Base-by-base conservation (phyloP, 2,888 invertebrate genomes). In the Dryobota labecula region DNA sequence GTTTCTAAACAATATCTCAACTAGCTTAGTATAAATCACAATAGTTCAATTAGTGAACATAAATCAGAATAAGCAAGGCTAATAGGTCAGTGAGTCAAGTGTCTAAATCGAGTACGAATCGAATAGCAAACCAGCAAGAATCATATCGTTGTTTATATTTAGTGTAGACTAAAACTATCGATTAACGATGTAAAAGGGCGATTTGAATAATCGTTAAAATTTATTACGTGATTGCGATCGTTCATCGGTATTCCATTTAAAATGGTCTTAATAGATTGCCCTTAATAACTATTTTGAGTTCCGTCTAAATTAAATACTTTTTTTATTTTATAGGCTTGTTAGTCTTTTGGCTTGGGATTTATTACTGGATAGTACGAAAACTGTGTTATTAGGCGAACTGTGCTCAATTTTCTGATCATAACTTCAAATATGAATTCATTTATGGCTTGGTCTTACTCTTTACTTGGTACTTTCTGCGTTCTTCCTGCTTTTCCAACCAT, bases 61-160 rank as follows among this genome's bases (percentile, higher is more conserved):
- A 83, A 85, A 87, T 86, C 84, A 83, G 82, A 87, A 83, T 82
- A 71, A 74, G 76, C 82, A 84, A 86, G 86, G 83, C 83, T 84
- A 86, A 80, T 82, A 86, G 90, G 87, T 86, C 84, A 91, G 86
- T 89, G 77, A 90, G 88, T 84, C 90, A 89, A 88, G 80, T 80
- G 78, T 72, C 77, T 82, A 80, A 87, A 88, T 85, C 77, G 81
- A 87, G 71, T 81, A 84, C 72, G 81, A 86, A 81, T 82, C 71
- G 68, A 80, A 78, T 75, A 74, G 68, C 62, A 36, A 78, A 75
- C 63, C 61, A 70, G 58, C 77, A 70, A 65, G 73, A 74, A 80
- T 78, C 77, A 73, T 57, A 71, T 76, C 36, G 58, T 63, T 65
- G 57, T 76, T 82, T 70, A 73, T 78, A 68, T 77, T 71, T 76